These are phyloP conservation scores for Epinephelus malabaricus DNA, from an alignment of 2,797 vertebrate species.

Conservation along the genomic window DNA sequence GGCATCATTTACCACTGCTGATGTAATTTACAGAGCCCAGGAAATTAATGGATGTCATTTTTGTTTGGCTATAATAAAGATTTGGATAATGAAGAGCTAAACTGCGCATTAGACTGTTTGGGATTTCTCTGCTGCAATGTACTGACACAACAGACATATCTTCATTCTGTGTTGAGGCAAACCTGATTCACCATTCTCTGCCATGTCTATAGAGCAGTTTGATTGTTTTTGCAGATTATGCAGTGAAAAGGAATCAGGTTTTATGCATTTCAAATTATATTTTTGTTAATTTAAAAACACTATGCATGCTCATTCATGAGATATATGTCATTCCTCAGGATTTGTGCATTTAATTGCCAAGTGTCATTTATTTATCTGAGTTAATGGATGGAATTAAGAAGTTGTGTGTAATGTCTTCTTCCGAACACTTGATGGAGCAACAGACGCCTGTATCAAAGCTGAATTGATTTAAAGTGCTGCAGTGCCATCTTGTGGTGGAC, in stretches of 20 bases:
- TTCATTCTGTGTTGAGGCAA: neutral
- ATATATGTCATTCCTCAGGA: no score
- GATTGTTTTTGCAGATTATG: neutral
- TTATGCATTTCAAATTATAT: neutral
- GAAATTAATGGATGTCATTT: constrained; percentile 36
- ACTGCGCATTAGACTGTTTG: constrained; percentile 3
- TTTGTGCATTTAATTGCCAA: no score
- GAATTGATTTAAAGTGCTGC: constrained; percentile 33
- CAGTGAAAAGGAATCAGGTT: rapidly evolving
- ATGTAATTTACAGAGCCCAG: constrained; percentile 30
- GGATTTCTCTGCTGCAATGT: constrained; percentile 8
- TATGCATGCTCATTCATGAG: neutral
- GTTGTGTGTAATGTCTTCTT: constrained; percentile 28
- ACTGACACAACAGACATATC: neutral
- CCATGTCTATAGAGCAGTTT: neutral
- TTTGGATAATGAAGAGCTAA: constrained; percentile 26
- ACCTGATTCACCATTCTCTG: no score
- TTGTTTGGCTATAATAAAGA: constrained; percentile 10
- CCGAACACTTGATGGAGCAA: constrained; percentile 66
- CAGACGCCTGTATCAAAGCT: constrained; percentile 18
- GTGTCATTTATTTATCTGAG: no score
- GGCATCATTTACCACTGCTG: constrained; percentile 25
- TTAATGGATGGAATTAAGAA: no score
- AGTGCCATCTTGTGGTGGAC: constrained; percentile 67
- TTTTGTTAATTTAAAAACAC: neutral